phyloP scores from a whole-genome alignment of 2,888 invertebrate species.

The Amblyjoppa proteus region DNA sequence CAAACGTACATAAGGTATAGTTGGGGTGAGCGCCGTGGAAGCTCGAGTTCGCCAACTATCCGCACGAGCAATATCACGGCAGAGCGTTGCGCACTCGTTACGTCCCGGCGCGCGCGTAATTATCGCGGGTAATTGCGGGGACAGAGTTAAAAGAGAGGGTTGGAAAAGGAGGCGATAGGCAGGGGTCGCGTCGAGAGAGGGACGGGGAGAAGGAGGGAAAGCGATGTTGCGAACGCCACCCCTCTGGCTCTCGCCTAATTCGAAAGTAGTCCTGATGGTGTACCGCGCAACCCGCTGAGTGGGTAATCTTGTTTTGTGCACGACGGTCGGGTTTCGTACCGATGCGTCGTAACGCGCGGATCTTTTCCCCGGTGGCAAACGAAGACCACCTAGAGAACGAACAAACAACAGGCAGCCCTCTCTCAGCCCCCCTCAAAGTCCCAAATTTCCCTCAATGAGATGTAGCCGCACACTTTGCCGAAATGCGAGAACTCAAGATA shows the following conservation, averaged over 20 bases:
- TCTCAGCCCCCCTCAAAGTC: not conserved
- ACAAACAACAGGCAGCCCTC: not conserved
- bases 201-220: constrained; percentile 31
- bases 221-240: constrained; percentile 2
- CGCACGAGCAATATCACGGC: constrained; percentile 64
- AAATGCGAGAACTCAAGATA: not conserved
- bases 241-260: constrained; percentile 63
- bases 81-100: constrained; percentile 67
- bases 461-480: constrained; percentile 4
- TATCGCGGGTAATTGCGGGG: constrained; percentile 71
- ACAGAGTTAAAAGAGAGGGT: constrained; percentile 56
- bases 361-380: constrained; percentile 35
- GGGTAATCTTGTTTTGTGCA: constrained; percentile 73
- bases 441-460: constrained; percentile 29
- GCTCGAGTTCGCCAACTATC: constrained; percentile 69
- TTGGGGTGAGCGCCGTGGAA: constrained; percentile 26
- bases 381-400: not conserved
- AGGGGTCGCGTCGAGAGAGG: constrained; percentile 33
- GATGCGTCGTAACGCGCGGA: not conserved
- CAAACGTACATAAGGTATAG: constrained; percentile 7
- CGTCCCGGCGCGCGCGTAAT: constrained; percentile 67
- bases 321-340: constrained; percentile 50
- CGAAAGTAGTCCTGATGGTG: constrained; percentile 68
- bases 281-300: constrained; percentile 67
- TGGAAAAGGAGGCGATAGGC: constrained; percentile 36